Evolutionary conservation across 2,888 invertebrate species (phyloP).

Genomic region (Aplocera efformata): DNA sequence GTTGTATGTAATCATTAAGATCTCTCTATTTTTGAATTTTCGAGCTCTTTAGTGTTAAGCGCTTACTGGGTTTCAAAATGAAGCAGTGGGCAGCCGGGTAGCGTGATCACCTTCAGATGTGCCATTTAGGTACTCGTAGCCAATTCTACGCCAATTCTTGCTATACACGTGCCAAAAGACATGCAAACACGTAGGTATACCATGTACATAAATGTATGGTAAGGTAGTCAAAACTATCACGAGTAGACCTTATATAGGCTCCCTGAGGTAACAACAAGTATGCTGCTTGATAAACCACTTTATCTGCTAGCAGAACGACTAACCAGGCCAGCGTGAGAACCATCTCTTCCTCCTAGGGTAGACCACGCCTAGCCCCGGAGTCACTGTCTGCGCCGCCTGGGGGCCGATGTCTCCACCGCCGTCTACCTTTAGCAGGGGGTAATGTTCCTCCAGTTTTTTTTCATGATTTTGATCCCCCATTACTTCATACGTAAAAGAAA

Average conservation of each 20-base stretch:
- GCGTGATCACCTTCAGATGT: no score
- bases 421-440: constrained; percentile 60
- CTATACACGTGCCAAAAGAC: no score
- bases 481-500: no score
- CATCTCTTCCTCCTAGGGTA: constrained; percentile 47
- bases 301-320: no score
- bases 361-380: constrained; percentile 47
- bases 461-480: constrained; percentile 47
- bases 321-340: constrained; percentile 63
- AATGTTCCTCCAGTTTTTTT: constrained; percentile 53
- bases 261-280: background rate
- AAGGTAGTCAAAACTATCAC: no score
- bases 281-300: no score
- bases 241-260: background rate
- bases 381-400: constrained; percentile 28
- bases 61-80: no score
- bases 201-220: no score
- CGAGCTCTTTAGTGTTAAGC: background rate
- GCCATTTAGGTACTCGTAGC: no score
- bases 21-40: background rate
- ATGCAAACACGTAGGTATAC: no score
- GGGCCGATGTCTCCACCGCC: constrained; percentile 42
- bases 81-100: no score
- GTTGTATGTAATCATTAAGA: background rate
- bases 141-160: no score